Base-by-base conservation (phyloP, 1,140 invertebrate genomes). In the Sminthurides bifidus region DNA sequence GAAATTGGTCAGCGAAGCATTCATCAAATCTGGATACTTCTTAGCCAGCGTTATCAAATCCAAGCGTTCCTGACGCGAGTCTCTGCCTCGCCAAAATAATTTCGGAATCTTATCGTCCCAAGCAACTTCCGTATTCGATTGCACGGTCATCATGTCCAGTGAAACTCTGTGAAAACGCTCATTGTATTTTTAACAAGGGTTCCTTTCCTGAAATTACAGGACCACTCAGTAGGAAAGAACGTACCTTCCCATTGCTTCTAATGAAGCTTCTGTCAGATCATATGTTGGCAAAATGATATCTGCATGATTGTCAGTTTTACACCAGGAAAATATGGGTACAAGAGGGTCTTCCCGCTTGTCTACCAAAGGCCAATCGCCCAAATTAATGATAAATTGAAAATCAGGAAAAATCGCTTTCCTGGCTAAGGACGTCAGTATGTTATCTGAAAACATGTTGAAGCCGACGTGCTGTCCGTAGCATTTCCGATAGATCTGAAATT, bases 231-330 rank as follows among this genome's bases (percentile, higher is more conserved):
- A 6, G 23, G 30, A 30, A 21, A 41, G 43, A 29, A n/a, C 5
- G 15, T 57, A 63, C 61, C 63, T 52, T 30, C 63, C 63, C 63
- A 64, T 64, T 17, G 84, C 87, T 75, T 95, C 85, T 50, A 96
- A 69, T 1, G 87, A 82, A 8, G 92, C 84, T 75, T 94, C 85
- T 2, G 90, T 93, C 27, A 96, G 77, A 69, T 96, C 91, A 74
- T 97, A 96, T 1, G 92, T 95, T 12, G 93, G 93, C 75, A 96
- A 78, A 48, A 93, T 77, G 70, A 98, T 93, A 73, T 98, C 93
- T 64, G 76, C 72, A 3, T 82, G 82, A 59, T 84, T 78, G 48
- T 80, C 74, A 59, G 88, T 93, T 58, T 60, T 64, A 75, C 92
- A 96, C 92, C 93, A 98, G 31, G 91, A 94, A 69, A 97, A 90